Evolutionary conservation across 2,113 vertebrate species (phyloP).

Genomic region (Colossoma macropomum): DNA sequence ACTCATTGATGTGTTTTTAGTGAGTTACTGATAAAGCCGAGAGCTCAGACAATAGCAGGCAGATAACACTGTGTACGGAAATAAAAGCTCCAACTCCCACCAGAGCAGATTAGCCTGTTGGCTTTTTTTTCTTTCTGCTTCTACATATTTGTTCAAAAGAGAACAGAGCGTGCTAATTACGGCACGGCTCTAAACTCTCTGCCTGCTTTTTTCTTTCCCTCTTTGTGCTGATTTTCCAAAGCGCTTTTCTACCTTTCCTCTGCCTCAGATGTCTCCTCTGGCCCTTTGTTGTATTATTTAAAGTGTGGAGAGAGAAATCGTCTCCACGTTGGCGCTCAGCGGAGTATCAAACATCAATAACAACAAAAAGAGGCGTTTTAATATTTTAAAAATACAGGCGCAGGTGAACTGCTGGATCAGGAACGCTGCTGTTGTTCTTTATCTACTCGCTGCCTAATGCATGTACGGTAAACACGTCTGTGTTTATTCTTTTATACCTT

Average conservation of each 20-base stretch:
- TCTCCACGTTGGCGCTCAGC: not conserved
- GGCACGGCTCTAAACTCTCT: not conserved
- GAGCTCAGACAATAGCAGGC: no score
- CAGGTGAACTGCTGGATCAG: no score
- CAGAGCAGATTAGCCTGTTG: not conserved
- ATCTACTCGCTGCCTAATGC: no score
- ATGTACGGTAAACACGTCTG: not conserved
- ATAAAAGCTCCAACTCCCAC: not conserved
- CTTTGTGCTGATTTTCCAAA: not conserved
- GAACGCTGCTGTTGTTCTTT: no score
- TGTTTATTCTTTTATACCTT: not conserved
- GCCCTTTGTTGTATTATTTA: not conserved
- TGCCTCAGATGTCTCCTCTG: not conserved
- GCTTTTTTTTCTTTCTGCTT: not conserved
- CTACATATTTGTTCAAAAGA: not conserved
- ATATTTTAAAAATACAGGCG: no score
- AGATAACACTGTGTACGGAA: not conserved
- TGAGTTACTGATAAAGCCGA: not conserved
- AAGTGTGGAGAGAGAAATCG: not conserved
- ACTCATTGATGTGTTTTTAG: not conserved
- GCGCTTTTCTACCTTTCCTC: not conserved
- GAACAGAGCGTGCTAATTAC: not conserved
- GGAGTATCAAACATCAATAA: no score
- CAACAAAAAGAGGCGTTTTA: no score
- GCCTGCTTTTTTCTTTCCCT: not conserved